A percentile compares a stretch with the other conserved stretches of the same genome.
phyloP scores from a whole-genome alignment of 2,113 vertebrate genomes.

The Gallinago paraguaiae region DNA sequence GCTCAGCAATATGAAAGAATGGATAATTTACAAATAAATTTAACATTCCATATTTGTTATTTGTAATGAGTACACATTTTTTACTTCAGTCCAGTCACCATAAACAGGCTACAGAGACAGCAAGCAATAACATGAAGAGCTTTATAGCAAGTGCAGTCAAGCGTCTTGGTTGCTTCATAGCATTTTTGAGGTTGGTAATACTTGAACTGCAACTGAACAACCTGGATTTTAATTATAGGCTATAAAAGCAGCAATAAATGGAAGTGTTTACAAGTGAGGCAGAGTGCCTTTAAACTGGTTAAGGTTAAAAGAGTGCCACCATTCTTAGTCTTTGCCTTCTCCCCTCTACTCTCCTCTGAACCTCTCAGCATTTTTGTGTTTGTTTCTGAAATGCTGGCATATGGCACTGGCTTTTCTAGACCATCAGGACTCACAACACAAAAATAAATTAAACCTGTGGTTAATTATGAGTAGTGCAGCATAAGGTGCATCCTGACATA shows the following conservation, averaged over 20 bases:
- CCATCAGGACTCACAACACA: neutral
- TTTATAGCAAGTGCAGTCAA: neutral
- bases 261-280: neutral
- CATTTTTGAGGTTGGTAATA: neutral
- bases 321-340: neutral
- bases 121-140: neutral
- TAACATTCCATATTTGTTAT: neutral
- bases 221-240: constrained; percentile 30
- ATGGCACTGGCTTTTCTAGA: neutral
- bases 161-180: neutral
- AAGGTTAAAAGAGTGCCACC: neutral
- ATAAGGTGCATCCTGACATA: neutral
- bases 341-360: neutral
- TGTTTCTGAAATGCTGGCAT: neutral
- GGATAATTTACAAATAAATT: neutral
- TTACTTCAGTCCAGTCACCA: neutral
- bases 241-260: constrained; percentile 3
- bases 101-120: neutral
- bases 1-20: neutral
- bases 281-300: neutral
- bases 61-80: neutral
- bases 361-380: neutral
- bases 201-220: neutral
- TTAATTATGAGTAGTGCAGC: neutral
- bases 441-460: neutral